Base-by-base conservation (phyloP, 2,797 vertebrate species). In the Apogon hyalosoma region DNA sequence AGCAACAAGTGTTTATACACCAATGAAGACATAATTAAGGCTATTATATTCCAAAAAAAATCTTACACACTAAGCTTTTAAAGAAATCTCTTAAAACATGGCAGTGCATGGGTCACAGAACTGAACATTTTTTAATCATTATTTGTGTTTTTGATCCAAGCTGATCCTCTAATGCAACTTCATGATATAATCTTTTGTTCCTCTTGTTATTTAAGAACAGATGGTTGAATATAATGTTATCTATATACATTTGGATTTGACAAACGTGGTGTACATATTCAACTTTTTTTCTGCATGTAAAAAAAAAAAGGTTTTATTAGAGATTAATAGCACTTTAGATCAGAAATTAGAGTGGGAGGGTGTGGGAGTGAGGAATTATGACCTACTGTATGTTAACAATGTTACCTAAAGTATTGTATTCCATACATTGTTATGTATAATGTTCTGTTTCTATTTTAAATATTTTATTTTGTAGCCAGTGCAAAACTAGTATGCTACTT, bases 221-320 rank as follows among this genome's bases (percentile, higher is more conserved):
- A 70, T 54, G 38, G 36, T 60, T 42, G 45, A 15, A 56, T 14
- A 73, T 24, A 64, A 33, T 73, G 45, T 46, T 51, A 60, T 53
- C 53, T 49, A n/a, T 53, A 74, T 21, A 75, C 56, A 53, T 18
- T 68, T 7, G 12, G 18, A 1, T 69, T 73, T 45, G 10, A 63
- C 46, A 60, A 59, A 56, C 15, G 18, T 47, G 46, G 24, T 86
- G 73, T 80, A 83, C 77, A 85, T 78, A 77, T 40, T 63, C 36
- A 14, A 47, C 15, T 64, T 58, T 71, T 55, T 33, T 24, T 42
- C 36, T 80, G 76, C 58, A 69, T 78, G 71, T 76, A 52, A 63
- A 64, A 71, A 52, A 63, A 64, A 71, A 18, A 58, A 3, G 28
- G 36, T 63, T 56, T 13, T 28, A 47, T 43, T 63, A 21, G 19